Base-by-base conservation (phyloP, 2,113 vertebrate species). In the Tinamus guttatus region DNA sequence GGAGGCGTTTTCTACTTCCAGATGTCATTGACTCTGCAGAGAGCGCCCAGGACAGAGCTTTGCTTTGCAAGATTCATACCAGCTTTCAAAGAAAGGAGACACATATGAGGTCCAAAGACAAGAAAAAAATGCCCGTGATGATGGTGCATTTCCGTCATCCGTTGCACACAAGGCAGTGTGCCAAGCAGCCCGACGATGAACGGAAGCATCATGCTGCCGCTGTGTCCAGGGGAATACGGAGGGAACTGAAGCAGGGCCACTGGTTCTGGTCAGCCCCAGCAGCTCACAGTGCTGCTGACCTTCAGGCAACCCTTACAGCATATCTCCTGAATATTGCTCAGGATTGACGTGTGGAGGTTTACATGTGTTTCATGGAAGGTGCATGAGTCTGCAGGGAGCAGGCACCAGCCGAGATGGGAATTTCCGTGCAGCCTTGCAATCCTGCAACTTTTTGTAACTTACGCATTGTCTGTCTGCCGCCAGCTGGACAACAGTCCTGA, bases 401-500 rank as follows among this genome's bases (percentile, higher is more conserved):
- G 60, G 71, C 87, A 81, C 41, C 90, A 95, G 38, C 91, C 82
- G 65, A 86, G 82, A 78, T 5, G 51, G 96, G 86, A 89, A 86
- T 96, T 97, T 96, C 91, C 83, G 64, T 1, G 19, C 63, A 85
- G 85, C 24, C 64, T 52, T 81, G 93, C 85, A 81, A 93, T 85
- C 20, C 74, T 68, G 54, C 43, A 18, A 91, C 62, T 94, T 97
- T 90, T 88, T 87, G 62, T 97, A 93, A 94, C 81, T 98, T 97
- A 96, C 36, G 16, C 74, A 76, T 68, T 79, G n/a, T 81, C 89
- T 95, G 85, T 73, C 93, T 92, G 24, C 84, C 96, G 92, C 96
- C 97, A 98, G 97, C 96, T 97, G 94, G 94, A 95, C 88, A 89
- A 34, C 93, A 96, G 92, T 96, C 93, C 86, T 27, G 36, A 81